Percentiles rank a stretch among this genome's conserved stretches.
These are phyloP conservation scores for Chrosomus eos DNA, from an alignment of 2,797 vertebrate species.

Conservation along the genomic window DNA sequence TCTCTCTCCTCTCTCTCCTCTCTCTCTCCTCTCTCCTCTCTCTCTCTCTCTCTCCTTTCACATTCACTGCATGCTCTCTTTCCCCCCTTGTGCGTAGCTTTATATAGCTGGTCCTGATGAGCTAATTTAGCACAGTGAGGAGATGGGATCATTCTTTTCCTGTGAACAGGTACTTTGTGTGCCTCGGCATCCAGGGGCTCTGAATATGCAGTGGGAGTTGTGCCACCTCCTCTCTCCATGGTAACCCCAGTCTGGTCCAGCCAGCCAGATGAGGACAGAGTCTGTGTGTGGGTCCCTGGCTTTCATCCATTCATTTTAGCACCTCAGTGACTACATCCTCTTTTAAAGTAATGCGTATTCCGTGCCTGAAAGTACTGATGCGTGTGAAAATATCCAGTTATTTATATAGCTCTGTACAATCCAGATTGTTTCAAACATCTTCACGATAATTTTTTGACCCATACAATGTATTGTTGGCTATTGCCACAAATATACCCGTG, in stretches of 20 bases:
- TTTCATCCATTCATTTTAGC: constrained; percentile 47
- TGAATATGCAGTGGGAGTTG: constrained; percentile 57
- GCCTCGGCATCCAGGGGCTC: constrained; percentile 12
- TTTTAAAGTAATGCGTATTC: constrained; percentile 13
- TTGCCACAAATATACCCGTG: no score
- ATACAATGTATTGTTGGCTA: no score
- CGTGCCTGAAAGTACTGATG: background rate
- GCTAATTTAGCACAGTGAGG: constrained; percentile 60
- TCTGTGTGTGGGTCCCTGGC: constrained; percentile 44
- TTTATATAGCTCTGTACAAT: background rate
- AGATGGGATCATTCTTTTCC: constrained; percentile 55
- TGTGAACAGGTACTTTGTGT: constrained; percentile 42
- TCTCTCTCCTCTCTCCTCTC: background rate
- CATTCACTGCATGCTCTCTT: constrained; percentile 54
- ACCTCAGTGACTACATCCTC: constrained; percentile 14
- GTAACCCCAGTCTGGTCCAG: constrained; percentile 46
- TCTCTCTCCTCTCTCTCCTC: background rate
- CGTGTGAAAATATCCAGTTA: background rate
- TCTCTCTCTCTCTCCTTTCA: no score
- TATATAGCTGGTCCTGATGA: constrained; percentile 72
- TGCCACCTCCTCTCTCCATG: constrained; percentile 55
- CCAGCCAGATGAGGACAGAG: constrained; percentile 50
- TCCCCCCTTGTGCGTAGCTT: constrained; percentile 50
- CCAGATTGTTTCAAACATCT: background rate
- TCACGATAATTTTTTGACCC: no score